Evolutionary conservation across 2,888 invertebrate species (phyloP), one percentile per base, ranked within the genome.

Genomic region (Thumatha senex): DNA sequence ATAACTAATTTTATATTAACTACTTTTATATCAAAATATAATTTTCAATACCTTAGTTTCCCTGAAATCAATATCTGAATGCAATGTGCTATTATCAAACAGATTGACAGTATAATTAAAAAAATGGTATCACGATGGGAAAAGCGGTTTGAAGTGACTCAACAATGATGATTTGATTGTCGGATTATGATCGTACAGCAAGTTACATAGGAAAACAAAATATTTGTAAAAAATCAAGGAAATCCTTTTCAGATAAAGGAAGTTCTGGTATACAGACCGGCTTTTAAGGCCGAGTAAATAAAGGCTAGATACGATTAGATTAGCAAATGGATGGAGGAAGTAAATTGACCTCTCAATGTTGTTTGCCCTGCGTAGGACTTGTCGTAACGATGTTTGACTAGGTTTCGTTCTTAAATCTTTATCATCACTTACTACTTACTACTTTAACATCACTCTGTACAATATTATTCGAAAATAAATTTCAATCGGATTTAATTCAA

Each of bases 161-260:
- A 46, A 63, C 67, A 70, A 65, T 69, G 67, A 63, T 68, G 53
- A 67, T 70, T 67, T 70, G 62, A 70, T 64, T 64, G 54, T 54
- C 48, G 55, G 62, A 62, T 63, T 69, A 48, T 59, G 56, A 63
- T 53, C 64, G 54, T 66, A 62, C 54, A 58, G 52, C 61, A 49
- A 67, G 57, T 63, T 61, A 63, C 61, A 48, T 61, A 52, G 58
- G 63, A 53, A 44, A 56, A 40, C 51, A 44, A 54, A 62, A 67
- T 67, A 55, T 61, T 56, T 49, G 52, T 49, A 44, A 63, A 40
- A 55, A 67, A 67, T 67, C 54, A 61, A 61, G 64, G 52, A 70
- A 58, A 63, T 52, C 53, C 58, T 62, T 55, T 63, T 46, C 36
- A 54, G 57, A 53, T 56, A 42, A 36, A 66, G 66, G 70, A 66